Conservation (phyloP, 2,888 invertebrate species). For the Papilio protenor region DNA sequence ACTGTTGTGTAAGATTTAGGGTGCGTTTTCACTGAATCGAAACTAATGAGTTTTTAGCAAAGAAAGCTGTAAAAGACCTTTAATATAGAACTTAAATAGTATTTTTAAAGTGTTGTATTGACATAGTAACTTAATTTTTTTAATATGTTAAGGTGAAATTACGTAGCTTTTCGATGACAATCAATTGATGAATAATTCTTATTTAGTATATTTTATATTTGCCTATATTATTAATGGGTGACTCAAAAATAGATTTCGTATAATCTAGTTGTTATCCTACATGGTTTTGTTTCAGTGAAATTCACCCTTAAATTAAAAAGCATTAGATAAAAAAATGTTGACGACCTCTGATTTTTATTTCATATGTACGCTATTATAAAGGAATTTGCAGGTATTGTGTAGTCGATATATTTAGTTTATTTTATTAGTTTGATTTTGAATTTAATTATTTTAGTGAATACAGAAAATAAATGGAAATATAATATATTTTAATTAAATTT, state of each 20-base stretch:
- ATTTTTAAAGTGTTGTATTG: neutral
- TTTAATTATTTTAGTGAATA: slow-evolving; percentile 22
- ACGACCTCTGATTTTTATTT: slow-evolving; percentile 19
- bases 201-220: neutral
- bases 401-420: slow-evolving; percentile 20
- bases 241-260: neutral
- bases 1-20: slow-evolving; percentile 18
- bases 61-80: neutral
- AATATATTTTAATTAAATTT: slow-evolving; percentile 14
- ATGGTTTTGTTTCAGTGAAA: slow-evolving; percentile 12
- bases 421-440: slow-evolving; percentile 15
- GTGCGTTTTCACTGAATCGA: slow-evolving; percentile 6
- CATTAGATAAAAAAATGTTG: slow-evolving; percentile 27
- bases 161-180: no score
- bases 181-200: no score
- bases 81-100: neutral
- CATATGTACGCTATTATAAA: neutral
- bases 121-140: neutral
- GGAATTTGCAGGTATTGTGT: slow-evolving; percentile 38
- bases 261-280: neutral
- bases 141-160: no score
- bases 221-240: neutral
- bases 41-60: neutral
- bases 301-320: slow-evolving; percentile 14
- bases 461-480: slow-evolving; percentile 18